A percentile compares a stretch with the other conserved stretches of the same genome.
Conservation (phyloP, 1,140 invertebrate genomes). For the Pseudomyrmex flavicornis region DNA sequence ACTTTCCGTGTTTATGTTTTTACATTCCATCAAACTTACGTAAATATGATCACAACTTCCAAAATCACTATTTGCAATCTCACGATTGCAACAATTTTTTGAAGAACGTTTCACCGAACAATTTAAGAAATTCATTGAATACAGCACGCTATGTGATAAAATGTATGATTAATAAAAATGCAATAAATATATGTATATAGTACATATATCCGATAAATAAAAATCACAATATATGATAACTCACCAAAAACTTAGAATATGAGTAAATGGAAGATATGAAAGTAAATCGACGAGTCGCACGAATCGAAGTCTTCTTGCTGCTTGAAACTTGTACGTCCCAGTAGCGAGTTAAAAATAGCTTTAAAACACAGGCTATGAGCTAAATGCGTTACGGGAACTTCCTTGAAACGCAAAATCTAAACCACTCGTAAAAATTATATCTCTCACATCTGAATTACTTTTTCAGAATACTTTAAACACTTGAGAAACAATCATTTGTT, state of each 20-base stretch:
- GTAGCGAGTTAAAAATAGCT: slow-evolving; percentile 70
- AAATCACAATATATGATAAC: slow-evolving; percentile 13
- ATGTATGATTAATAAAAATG: background rate
- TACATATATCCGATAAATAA: too few species aligned
- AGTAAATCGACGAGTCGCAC: slow-evolving; percentile 18
- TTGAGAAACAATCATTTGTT: background rate
- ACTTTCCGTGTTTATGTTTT: slow-evolving; percentile 31
- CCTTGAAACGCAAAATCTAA: slow-evolving; percentile 26
- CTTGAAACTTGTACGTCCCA: slow-evolving; percentile 45
- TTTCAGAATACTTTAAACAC: background rate
- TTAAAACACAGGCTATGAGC: slow-evolving; percentile 43
- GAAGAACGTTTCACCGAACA: slow-evolving; percentile 44
- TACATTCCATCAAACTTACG: slow-evolving; percentile 44
- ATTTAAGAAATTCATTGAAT: slow-evolving; percentile 64
- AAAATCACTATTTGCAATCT: slow-evolving; percentile 23
- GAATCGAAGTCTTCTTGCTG: slow-evolving; percentile 47
- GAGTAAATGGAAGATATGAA: background rate
- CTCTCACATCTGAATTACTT: background rate
- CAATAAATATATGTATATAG: background rate
- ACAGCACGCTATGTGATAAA: background rate
- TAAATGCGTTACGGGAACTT: slow-evolving; percentile 32
- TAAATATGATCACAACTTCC: slow-evolving; percentile 45
- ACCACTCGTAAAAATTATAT: background rate
- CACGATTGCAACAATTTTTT: slow-evolving; percentile 58
- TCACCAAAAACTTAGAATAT: slow-evolving; percentile 43